Evolutionary conservation across 1,140 invertebrate genomes (phyloP).

Genomic region (Harpegnathos saltator): DNA sequence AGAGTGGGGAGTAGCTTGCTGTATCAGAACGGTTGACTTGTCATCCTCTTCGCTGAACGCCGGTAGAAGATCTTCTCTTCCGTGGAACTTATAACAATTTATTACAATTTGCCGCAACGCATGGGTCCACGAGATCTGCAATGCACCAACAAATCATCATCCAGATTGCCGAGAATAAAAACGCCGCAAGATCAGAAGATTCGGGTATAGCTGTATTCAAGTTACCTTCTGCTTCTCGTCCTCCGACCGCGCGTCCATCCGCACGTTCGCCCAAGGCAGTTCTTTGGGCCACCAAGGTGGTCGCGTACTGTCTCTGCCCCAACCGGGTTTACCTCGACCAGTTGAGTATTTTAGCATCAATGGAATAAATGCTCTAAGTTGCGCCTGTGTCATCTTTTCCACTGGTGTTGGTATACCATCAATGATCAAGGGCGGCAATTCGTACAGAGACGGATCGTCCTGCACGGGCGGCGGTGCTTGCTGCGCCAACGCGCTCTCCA

Average conservation of each 20-base stretch:
- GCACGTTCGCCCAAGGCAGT: constrained; percentile 98
- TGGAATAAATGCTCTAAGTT: constrained; percentile 97
- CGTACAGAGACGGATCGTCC: constrained; percentile 97
- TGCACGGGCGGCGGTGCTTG: constrained; percentile 96
- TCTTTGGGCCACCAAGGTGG: constrained; percentile 99
- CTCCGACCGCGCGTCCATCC: constrained; percentile 98
- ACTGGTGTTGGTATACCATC: constrained; percentile 99
- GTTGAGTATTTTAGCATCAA: constrained; percentile 99
- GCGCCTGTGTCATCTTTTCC: constrained; percentile 99
- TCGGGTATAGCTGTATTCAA: neutral
- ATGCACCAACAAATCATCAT: constrained; percentile 40
- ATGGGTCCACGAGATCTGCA: constrained; percentile 98
- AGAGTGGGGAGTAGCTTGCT: constrained; percentile 82
- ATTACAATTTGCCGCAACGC: constrained; percentile 98
- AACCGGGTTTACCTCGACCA: constrained; percentile 97
- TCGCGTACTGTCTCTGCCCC: constrained; percentile 97
- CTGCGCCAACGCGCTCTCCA: constrained; percentile 96
- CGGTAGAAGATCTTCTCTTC: constrained; percentile 97
- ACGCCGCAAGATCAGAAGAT: no score
- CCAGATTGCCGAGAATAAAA: no score
- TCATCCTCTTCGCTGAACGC: constrained; percentile 97
- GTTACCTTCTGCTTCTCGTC: constrained; percentile 98
- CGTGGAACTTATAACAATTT: constrained; percentile 99
- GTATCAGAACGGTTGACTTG: constrained; percentile 86
- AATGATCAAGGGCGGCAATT: constrained; percentile 97